Evolutionary conservation across 2,888 invertebrate genomes (phyloP), one percentile per base, ranked within the genome.

Genomic region (Cephus spinipes): DNA sequence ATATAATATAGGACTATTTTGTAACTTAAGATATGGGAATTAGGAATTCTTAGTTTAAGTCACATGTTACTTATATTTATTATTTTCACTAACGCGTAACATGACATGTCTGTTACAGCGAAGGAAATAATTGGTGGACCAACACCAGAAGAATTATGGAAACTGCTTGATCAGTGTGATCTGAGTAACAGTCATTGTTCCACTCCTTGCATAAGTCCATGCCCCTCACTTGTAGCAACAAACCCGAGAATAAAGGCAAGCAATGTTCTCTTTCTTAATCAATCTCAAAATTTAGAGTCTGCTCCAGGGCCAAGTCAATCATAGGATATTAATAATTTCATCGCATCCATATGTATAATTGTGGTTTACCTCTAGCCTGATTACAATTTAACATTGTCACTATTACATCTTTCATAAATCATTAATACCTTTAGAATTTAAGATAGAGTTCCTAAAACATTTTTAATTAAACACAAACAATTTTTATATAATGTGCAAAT

Each of bases 91-190:
- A 55, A 55, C 9, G 9, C 23, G 9, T 55, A 6, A 4, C 68
- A 74, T 84, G 76, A 1, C 68, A 73, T 84, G 76, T 78, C 73
- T 71, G 77, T 87, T 89, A 74, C 91, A 92, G 94, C 93, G 71
- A 92, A 92, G 83, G 93, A 93, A 89, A 92, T 92, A 4, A 96
- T 96, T 83, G 98, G 98, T 81, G 98, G 99, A n/a, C 99, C 99
- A 40, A 95, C 96, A 1, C 95, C 98, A 1, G 96, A 96, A 89
- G 99, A 99, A 92, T 93, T 99, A 81, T 94, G 99, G 86, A 95
- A 96, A 36, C 93, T 99, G 82, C 93, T 99, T 83, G 98, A 99
- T 85, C 98, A 98, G 85, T 98, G 98, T 92, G 99, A 99, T 92
- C 94, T 99, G 82, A 96, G 96, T 89, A 96, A 95, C 90, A 96